phyloP scores from a whole-genome alignment of 37 sponge, comb jelly and placozoan genomes.

The Mnemiopsis leidyi region DNA sequence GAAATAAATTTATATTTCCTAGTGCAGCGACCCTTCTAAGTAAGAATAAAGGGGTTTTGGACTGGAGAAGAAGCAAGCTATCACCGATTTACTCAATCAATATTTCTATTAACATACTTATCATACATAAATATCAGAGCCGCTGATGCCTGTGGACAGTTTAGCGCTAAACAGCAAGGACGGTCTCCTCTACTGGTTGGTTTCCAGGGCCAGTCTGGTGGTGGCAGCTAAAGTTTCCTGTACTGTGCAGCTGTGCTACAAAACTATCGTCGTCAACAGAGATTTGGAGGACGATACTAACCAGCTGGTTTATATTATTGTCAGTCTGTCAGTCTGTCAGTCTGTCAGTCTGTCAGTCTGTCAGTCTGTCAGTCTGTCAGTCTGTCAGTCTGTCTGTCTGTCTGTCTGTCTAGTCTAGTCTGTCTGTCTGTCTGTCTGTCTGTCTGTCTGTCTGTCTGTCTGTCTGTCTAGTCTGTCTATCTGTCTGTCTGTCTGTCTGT shows the following conservation, averaged over 20 bases:
- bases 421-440: constrained; percentile 5
- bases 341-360: background rate
- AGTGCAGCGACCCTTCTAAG: no score
- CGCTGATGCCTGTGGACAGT: background rate
- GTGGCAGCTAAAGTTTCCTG: background rate
- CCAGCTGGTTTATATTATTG: background rate
- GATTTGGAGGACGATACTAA: background rate
- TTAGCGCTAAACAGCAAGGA: background rate
- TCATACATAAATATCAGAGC: background rate
- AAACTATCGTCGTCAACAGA: background rate
- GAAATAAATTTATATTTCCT: no score
- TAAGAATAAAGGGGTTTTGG: no score
- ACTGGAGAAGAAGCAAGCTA: no score
- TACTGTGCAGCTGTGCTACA: background rate
- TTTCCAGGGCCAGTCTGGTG: constrained; percentile 11
- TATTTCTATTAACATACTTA: no score
- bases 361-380: background rate
- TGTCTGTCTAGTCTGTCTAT: no score
- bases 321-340: background rate
- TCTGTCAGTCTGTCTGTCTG: background rate
- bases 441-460: background rate
- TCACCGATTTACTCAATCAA: no score
- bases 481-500: no score
- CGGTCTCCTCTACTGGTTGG: constrained; percentile 46
- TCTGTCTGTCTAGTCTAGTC: constrained; percentile 5